These are phyloP conservation scores for Athene noctua DNA, from an alignment of 2,113 vertebrate genomes.

Conservation along the genomic window DNA sequence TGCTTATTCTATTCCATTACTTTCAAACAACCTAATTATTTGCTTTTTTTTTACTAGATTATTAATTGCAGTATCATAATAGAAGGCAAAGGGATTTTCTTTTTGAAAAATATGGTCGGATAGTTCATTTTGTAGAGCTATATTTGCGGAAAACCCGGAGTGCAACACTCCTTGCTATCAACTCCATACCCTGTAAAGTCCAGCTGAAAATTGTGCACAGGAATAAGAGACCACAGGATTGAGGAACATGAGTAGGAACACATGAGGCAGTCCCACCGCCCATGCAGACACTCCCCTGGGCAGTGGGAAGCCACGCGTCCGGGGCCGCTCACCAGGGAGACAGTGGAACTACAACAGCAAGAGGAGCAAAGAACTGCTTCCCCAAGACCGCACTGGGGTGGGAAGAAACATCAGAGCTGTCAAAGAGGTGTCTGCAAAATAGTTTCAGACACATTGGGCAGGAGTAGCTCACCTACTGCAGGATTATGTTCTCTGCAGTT, in stretches of 20 bases:
- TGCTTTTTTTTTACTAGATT: not conserved
- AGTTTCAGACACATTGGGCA: not conserved
- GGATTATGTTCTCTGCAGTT: not conserved
- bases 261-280: accelerated
- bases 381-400: accelerated
- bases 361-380: not conserved
- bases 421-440: not conserved
- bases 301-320: accelerated
- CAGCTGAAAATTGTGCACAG: not conserved
- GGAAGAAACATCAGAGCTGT: not conserved
- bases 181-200: not conserved
- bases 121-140: not conserved
- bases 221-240: not conserved
- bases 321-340: not conserved
- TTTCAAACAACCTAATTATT: not conserved
- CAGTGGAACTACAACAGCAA: accelerated
- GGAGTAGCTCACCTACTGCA: not conserved
- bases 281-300: accelerated
- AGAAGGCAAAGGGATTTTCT: not conserved
- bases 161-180: not conserved
- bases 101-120: not conserved
- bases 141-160: not conserved
- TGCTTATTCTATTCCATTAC: not conserved
- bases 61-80: not conserved
- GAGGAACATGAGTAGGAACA: accelerated